Conservation (phyloP, 2,888 invertebrate genomes). For the Oasisia sp. region DNA sequence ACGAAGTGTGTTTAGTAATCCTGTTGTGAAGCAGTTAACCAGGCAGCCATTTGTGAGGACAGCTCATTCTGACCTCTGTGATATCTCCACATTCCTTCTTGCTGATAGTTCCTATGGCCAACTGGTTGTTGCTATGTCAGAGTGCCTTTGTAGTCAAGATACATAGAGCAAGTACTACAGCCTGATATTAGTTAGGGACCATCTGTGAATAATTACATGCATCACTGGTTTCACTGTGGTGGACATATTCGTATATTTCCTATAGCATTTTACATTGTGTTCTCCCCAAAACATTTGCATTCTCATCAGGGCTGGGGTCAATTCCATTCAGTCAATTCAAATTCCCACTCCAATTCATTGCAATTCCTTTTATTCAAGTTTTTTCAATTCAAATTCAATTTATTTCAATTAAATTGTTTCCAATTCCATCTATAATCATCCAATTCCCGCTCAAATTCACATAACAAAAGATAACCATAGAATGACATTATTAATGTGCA, state of each 20-base stretch:
- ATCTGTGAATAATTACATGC: background rate
- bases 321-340: too few relatives aligned
- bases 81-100: background rate
- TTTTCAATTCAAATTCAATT: too few relatives aligned
- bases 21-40: background rate
- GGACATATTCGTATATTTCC: background rate
- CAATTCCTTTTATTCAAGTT: too few relatives aligned
- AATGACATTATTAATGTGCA: too few relatives aligned
- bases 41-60: background rate
- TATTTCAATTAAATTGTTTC: too few relatives aligned
- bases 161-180: background rate
- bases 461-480: too few relatives aligned
- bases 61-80: background rate
- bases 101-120: background rate
- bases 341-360: too few relatives aligned
- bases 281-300: too few relatives aligned
- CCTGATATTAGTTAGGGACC: background rate
- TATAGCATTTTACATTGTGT: background rate
- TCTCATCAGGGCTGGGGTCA: too few relatives aligned
- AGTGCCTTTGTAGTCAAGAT: background rate
- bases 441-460: too few relatives aligned
- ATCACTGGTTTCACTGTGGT: background rate
- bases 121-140: background rate
- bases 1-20: too few relatives aligned
- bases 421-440: too few relatives aligned